Base-by-base conservation (phyloP, 92 coral and sea anemone species). In the Parazoanthus atlanticus region DNA sequence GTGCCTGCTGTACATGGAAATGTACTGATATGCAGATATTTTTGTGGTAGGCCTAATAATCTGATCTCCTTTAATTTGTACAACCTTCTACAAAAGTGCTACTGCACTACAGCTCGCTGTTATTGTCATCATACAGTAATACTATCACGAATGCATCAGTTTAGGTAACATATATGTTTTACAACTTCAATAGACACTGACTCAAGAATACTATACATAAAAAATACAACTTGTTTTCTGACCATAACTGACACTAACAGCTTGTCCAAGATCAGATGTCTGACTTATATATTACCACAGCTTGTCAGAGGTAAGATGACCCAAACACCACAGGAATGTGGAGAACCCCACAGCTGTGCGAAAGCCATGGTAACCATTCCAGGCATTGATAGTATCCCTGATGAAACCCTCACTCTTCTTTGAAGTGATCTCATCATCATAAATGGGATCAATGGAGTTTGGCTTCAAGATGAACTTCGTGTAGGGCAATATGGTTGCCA, bases 361-460 rank as follows among this genome's bases (percentile, higher is more conserved):
- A 26, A 93, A 93, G 47, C 91, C 90, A 56, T 95, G 98, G 80
- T 91, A 95, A 58, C 87, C 75, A 76, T 95, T 91, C 98, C 98
- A 95, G 81, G 91, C 91, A 56, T 85, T 93, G 40, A 95, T 90
- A 52, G 98, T 95, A 31, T 90, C 90, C 34, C 98, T 81, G 47
- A 95, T 92, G 33, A 88, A 94, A 28, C 88, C 87, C 54, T 95
- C 98, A 25, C 96, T 91, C 85, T 95, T 92, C 85, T 89, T 88
- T 71, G 86, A 80, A 56, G 95, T 92, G 78, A 93, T 85, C 52
- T 93, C 93, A 82, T 94, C 92, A 32, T 89, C 98, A 46, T 95
- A 95, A 88, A 95, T 95, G 70, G 98, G 98, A 46, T 95, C 98
- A 66, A 95, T 93, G 13, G 98, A 93, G 49, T 94, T 94, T 26